Evolutionary conservation across 2,797 vertebrate species (phyloP), one percentile per base, ranked within the genome.

Genomic region (Salmo trutta): DNA sequence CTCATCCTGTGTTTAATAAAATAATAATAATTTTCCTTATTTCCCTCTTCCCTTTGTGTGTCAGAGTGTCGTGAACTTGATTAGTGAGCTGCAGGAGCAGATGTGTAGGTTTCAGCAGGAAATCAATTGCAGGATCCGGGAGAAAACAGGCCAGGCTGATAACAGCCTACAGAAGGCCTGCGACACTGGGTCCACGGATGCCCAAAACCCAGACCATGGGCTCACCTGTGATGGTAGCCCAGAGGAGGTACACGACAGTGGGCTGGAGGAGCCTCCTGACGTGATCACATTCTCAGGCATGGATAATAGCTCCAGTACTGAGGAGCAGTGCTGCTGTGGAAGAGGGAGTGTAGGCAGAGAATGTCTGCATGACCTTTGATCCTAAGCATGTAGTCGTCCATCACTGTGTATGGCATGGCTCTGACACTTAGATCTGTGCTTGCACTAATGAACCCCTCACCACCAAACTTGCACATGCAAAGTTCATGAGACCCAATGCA

Each of bases 51-150:
- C 16, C 52, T 52, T 6, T 33, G 29, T 65, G 24, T 92, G 91
- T 78, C 93, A 99, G 97, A 97, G 95, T 66, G 96, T 99, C 91
- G 96, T 98, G 92, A 98, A 98, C 95, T 95, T 98, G 93, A 99
- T 99, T 94, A 98, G 96, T 91, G 97, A 98, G 88, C 96, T 99
- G 71, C 97, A 98, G 93, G 97, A 98, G 89, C 96, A 98, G 93
- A 98, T 99, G 97, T 98, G 96, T 94, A 96, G 92, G 93, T 96
- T 99, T 90, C 98, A 98, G 88, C 93, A 96, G 94, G 97, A 98
- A 92, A 97, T 99, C 95, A 96, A 96, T 93, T 95, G 88, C 94
- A 97, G 96, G 92, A 98, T 97, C 91, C 95, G 96, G 90, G 96
- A 96, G 94, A 97, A 97, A 93, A 96, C 94, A 79, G 90, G 86